Conservation (phyloP, 2,113 vertebrate genomes). For the Brachyhypopomus gauderio region DNA sequence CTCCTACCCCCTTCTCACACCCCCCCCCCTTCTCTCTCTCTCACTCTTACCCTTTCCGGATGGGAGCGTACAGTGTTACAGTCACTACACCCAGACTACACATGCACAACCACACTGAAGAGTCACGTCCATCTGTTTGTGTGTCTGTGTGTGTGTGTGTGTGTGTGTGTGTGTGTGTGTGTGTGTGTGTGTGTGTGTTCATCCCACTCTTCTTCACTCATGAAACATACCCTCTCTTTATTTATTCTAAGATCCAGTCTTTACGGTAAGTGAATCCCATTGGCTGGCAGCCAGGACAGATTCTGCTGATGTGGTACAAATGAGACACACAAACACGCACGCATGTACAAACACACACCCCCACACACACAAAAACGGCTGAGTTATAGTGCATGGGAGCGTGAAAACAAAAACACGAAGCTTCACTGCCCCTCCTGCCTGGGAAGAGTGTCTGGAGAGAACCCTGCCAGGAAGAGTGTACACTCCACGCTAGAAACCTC, state of each 20-base stretch:
- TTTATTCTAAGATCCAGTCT: conserved; percentile 48
- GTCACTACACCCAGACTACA: conserved; percentile 86
- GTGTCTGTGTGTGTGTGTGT: conserved; percentile 50
- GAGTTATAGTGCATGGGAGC: conserved; percentile 44
- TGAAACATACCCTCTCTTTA: conserved; percentile 39
- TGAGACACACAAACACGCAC: too few relatives aligned
- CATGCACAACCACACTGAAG: conserved; percentile 67
- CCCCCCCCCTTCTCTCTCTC: too few relatives aligned
- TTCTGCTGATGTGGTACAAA: conserved; percentile 37
- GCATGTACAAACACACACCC: not conserved
- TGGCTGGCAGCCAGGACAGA: not conserved
- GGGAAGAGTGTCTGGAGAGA: conserved; percentile 37
- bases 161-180: conserved; percentile 43
- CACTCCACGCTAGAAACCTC: not conserved
- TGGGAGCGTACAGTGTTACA: conserved; percentile 73
- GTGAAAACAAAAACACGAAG: conserved; percentile 46
- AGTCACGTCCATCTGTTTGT: conserved; percentile 41
- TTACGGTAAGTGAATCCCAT: conserved; percentile 40
- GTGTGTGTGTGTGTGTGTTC: conserved; percentile 46
- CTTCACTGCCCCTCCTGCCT: conserved; percentile 14
- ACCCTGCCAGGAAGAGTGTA: conserved; percentile 12
- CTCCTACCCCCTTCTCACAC: not conserved
- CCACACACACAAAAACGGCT: conserved; percentile 25
- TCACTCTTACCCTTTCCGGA: conserved; percentile 57
- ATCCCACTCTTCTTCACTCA: conserved; percentile 23